Evolutionary conservation across 2,113 vertebrate genomes (phyloP).

Genomic region (Meriones unguiculatus): DNA sequence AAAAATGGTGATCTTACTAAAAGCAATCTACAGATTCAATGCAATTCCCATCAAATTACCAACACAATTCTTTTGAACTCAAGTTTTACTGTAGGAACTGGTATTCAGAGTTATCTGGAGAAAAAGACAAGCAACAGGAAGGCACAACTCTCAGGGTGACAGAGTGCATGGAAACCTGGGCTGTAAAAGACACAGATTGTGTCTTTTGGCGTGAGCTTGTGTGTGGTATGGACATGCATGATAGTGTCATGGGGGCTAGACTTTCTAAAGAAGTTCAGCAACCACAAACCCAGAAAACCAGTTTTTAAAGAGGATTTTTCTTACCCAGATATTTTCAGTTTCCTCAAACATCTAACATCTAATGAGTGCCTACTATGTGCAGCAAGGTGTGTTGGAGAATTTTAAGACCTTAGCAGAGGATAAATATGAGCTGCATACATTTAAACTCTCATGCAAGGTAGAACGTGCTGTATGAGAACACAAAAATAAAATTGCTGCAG

Average conservation of each 20-base stretch:
- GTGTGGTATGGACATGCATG: fast-evolving
- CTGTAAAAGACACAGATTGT: background rate
- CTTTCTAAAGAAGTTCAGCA: background rate
- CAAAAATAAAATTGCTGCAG: constrained; percentile 76
- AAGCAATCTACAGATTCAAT: too few relatives aligned
- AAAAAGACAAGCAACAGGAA: background rate
- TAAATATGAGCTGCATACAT: constrained; percentile 12
- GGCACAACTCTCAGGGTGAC: background rate
- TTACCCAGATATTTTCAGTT: background rate
- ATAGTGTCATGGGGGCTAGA: background rate
- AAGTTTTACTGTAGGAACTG: background rate
- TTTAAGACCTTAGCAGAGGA: background rate
- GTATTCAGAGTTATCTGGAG: background rate
- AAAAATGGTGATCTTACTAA: too few relatives aligned
- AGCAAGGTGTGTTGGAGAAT: background rate
- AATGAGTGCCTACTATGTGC: background rate
- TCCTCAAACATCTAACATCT: background rate
- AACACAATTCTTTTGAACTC: too few relatives aligned
- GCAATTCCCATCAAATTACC: too few relatives aligned
- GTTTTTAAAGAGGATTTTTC: background rate
- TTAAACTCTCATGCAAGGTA: constrained; percentile 62
- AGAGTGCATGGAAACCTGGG: background rate
- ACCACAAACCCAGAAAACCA: background rate
- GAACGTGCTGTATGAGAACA: constrained; percentile 61
- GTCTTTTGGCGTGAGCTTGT: fast-evolving